phyloP scores from a whole-genome alignment of 2,797 vertebrate genomes.

The Sebastes taczanowskii region DNA sequence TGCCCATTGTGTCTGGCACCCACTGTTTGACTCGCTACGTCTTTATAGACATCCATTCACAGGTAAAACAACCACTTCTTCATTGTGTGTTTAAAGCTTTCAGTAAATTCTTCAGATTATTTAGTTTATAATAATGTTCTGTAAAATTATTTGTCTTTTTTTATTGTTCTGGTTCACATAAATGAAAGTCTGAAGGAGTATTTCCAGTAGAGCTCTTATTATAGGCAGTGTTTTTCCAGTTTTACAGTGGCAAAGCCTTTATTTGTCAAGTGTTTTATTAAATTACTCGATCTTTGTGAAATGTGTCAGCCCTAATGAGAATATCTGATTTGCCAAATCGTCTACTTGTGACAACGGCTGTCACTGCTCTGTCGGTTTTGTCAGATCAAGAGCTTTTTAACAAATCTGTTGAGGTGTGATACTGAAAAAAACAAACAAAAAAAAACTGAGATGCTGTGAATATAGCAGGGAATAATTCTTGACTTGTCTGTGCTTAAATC shows the following conservation, averaged over 20 bases:
- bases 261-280: neutral
- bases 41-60: constrained; percentile 28
- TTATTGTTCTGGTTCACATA: neutral
- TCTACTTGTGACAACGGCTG: neutral
- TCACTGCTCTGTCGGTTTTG: neutral
- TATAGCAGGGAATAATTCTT: constrained; percentile 1
- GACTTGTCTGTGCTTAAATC: constrained; percentile 25
- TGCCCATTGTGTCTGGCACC: constrained; percentile 68
- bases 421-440: neutral
- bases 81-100: neutral
- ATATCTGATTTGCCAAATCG: neutral
- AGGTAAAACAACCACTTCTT: constrained; percentile 64
- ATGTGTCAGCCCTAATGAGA: neutral
- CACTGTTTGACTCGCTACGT: constrained; percentile 48
- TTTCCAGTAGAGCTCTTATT: neutral
- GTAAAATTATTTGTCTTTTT: neutral
- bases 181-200: neutral
- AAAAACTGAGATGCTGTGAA: neutral
- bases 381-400: constrained; percentile 1
- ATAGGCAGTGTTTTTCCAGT: neutral
- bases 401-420: neutral
- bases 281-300: neutral
- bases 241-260: neutral
- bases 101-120: neutral
- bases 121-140: neutral